Evolutionary conservation across 2,888 invertebrate species (phyloP), one percentile per base, ranked within the genome.

Genomic region (Erebia palarica): DNA sequence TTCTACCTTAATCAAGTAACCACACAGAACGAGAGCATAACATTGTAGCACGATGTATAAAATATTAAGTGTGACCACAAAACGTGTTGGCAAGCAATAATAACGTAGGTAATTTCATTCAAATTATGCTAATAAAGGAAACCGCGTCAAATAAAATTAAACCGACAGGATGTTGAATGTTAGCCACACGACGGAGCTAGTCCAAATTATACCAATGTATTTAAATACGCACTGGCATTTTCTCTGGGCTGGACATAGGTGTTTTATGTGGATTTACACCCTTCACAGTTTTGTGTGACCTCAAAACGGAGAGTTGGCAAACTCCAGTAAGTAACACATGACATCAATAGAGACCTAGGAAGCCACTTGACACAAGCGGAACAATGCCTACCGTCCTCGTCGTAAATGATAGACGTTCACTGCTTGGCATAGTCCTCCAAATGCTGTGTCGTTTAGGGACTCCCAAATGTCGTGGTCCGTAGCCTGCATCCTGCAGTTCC

Each of bases 41-140:
- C 9, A 53, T 61, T 68, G 61, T n/a, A 63, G 13, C 57, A 21
- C 21, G 55, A 55, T 57, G 57, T 58, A 59, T 47, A 18, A 44
- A 68, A 57, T 47, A 58, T 58, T 44, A 67, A 67, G 44, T 59
- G 67, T 67, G 44, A 36, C 67, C 58, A 51, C 67, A 67, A 59
- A 67, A 47, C 49, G 67, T 49, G 58, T 59, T 8, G 67, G 59
- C 59, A 47, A 67, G 59, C 47, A 59, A 58, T 58, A 68, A 63
- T 13, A 57, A 47, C n/a, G 18, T 49, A 51, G 36, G 44, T 58
- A 21, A 63, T 67, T 65, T 70, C 44, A 70, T 60, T 53, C 67
- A 69, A 57, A 69, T 68, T 66, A 71, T 66, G 71, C 67, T 71
- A 71, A 71, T 71, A 68, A 64, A 71, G 71, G 71, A 71, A 71